Evolutionary conservation across 2,797 vertebrate genomes (phyloP).

Genomic region (Neosilurus mollespiculum): DNA sequence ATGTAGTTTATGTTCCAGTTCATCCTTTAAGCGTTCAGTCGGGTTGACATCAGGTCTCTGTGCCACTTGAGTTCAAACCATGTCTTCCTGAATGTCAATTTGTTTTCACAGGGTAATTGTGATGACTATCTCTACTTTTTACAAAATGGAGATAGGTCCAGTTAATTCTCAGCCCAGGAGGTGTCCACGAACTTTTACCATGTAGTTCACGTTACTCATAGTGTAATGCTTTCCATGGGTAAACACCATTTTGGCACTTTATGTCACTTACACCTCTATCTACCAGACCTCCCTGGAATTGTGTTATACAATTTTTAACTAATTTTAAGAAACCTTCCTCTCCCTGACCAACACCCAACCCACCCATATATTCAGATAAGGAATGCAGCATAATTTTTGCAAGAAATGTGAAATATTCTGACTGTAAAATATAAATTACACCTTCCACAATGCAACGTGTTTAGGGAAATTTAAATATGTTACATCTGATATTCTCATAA

Average conservation of each 20-base stretch:
- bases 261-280: not conserved
- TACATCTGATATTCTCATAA: slow-evolving; percentile 19
- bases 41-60: not conserved
- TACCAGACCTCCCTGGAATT: not conserved
- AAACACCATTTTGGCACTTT: not conserved
- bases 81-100: not conserved
- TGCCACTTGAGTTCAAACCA: not conserved
- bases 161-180: too few species aligned
- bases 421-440: not conserved
- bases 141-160: too few species aligned
- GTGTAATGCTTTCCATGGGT: not conserved
- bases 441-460: not conserved
- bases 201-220: not conserved
- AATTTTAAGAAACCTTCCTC: not conserved
- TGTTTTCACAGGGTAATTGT: not conserved
- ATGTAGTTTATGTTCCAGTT: not conserved
- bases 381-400: not conserved
- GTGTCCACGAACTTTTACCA: not conserved
- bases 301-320: not conserved
- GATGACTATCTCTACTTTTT: too few species aligned
- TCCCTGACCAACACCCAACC: not conserved
- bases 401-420: not conserved
- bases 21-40: not conserved
- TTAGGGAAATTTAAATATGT: not conserved
- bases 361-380: not conserved